Evolutionary conservation across 2,113 vertebrate species (phyloP).

Genomic region (Otocyon megalotis): DNA sequence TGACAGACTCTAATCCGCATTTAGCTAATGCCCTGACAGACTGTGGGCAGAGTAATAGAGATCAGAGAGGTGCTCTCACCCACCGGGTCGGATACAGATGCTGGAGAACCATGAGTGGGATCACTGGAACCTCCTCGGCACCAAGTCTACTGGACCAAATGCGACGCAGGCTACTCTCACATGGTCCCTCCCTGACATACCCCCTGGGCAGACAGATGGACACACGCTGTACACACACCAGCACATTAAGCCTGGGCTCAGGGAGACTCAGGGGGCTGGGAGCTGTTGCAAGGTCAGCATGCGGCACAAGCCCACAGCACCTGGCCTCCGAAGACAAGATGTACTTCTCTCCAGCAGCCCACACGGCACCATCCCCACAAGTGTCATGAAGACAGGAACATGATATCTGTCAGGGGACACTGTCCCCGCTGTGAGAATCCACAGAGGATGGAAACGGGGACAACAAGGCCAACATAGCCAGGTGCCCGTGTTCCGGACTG

Average conservation of each 20-base stretch:
- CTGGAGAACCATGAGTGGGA: background rate
- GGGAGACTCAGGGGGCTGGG: background rate
- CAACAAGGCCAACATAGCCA: background rate
- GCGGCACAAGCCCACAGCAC: accelerated
- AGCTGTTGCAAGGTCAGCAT: accelerated
- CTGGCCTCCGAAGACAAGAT: background rate
- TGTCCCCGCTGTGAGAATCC: background rate
- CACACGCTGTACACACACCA: background rate
- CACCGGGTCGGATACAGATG: background rate
- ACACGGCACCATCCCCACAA: background rate
- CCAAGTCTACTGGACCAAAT: background rate
- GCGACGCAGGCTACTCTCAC: background rate
- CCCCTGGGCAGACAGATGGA: background rate
- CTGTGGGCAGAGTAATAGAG: background rate
- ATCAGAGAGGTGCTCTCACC: background rate
- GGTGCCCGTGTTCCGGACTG: background rate
- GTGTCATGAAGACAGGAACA: background rate
- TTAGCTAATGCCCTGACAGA: background rate
- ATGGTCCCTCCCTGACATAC: background rate
- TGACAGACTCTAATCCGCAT: background rate
- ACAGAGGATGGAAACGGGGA: background rate
- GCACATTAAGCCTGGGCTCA: background rate
- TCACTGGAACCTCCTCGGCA: background rate
- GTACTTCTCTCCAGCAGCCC: background rate
- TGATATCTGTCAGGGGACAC: background rate